These are phyloP conservation scores for Dendrolimus kikuchii DNA, from an alignment of 1,140 invertebrate species.

Conservation along the genomic window DNA sequence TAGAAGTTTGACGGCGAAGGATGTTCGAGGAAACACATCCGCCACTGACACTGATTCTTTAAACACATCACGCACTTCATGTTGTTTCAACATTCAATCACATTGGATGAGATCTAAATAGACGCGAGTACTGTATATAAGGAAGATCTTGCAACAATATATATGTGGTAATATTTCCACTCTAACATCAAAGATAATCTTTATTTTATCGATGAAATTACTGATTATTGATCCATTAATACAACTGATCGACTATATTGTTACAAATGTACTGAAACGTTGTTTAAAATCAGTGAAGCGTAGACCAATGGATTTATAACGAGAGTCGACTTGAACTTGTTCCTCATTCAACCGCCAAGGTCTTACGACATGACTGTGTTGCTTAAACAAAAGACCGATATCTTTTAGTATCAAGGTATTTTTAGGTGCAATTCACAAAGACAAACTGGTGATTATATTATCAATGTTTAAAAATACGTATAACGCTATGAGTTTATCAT, in stretches of 20 bases:
- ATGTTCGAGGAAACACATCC: conserved; percentile 26
- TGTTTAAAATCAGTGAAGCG: conserved; percentile 21
- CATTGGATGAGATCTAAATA: background rate
- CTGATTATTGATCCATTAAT: conserved; percentile 6
- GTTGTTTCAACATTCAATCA: conserved; percentile 3
- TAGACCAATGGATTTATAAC: conserved; percentile 16
- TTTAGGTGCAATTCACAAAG: no score
- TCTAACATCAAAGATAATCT: conserved; percentile 4
- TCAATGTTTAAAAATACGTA: no score
- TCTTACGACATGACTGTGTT: conserved; percentile 15
- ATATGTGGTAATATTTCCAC: background rate
- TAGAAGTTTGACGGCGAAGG: conserved; percentile 28
- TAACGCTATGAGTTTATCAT: no score
- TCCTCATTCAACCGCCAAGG: conserved; percentile 18
- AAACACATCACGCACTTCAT: conserved; percentile 19
- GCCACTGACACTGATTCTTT: conserved; percentile 22
- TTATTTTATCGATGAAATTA: conserved; percentile 4
- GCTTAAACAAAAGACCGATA: background rate
- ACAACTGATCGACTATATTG: conserved; percentile 14
- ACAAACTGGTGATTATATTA: no score
- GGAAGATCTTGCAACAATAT: no score
- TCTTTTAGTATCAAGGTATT: no score
- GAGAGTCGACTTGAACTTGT: conserved; percentile 17
- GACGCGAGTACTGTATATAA: no score
- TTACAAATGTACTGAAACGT: conserved; percentile 18